Conservation (phyloP, 1,140 invertebrate genomes). For the Sogatella furcifera region DNA sequence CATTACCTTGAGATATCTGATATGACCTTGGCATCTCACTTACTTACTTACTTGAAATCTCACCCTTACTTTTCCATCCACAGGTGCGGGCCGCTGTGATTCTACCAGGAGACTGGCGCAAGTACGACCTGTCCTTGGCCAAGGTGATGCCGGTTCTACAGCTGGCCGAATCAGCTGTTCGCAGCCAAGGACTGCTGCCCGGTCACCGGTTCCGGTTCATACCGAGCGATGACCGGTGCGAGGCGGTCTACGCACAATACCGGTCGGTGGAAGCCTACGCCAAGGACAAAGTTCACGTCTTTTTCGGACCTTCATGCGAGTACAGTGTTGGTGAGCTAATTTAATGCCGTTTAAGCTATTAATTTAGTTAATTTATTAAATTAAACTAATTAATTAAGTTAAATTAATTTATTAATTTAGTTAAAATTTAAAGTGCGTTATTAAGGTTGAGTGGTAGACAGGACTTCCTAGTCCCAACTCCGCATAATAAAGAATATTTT, state of each 20-base stretch:
- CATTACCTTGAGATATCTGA: too few species aligned
- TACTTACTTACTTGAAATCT: too few species aligned
- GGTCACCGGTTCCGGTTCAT: constrained; percentile 42
- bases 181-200: constrained; percentile 37
- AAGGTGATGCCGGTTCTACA: constrained; percentile 43
- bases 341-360: too few species aligned
- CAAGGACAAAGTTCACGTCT: constrained; percentile 47
- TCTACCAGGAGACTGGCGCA: constrained; percentile 39
- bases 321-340: constrained; percentile 56
- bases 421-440: too few species aligned
- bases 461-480: too few species aligned
- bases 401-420: too few species aligned
- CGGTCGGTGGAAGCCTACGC: constrained; percentile 53
- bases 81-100: constrained; percentile 41
- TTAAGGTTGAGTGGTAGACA: too few species aligned
- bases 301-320: constrained; percentile 63
- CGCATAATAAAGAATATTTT: too few species aligned
- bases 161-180: constrained; percentile 39
- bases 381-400: too few species aligned
- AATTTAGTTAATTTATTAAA: too few species aligned
- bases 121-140: constrained; percentile 35
- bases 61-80: too few species aligned
- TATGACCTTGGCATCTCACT: too few species aligned
- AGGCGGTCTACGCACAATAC: constrained; percentile 53
- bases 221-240: constrained; percentile 53